Evolutionary conservation across 2,797 vertebrate genomes (phyloP).

Genomic region (Taeniopygia guttata): DNA sequence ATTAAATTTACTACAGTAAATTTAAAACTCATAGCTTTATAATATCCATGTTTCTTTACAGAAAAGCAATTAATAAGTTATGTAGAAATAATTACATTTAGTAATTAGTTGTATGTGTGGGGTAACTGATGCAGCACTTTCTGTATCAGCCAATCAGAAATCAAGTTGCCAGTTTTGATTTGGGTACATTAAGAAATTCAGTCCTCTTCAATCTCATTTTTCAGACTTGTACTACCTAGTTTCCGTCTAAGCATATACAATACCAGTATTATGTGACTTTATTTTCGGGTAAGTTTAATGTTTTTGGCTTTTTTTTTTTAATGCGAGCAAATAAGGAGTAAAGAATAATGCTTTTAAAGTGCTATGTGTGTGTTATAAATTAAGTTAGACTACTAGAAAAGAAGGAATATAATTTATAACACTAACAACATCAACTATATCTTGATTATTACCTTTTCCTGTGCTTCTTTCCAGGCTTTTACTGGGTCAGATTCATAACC

Average conservation of each 20-base stretch:
- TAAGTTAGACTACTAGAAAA: background rate
- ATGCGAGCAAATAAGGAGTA: background rate
- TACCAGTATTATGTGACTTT: background rate
- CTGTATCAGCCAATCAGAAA: background rate
- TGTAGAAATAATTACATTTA: background rate
- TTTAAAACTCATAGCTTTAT: background rate
- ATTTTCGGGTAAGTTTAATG: background rate
- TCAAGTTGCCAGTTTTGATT: background rate
- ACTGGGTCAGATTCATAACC: constrained; percentile 97
- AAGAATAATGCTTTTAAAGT: background rate
- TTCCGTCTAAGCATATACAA: background rate
- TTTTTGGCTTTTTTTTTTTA: rapidly evolving
- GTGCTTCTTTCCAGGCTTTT: constrained; percentile 90
- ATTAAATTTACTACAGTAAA: background rate
- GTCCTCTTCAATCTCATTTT: background rate
- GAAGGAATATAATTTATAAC: background rate
- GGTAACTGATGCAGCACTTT: background rate
- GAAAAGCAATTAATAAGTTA: background rate
- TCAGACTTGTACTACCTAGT: background rate
- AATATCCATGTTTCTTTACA: background rate
- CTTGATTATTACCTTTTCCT: constrained; percentile 79
- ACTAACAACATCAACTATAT: background rate
- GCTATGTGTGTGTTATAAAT: background rate
- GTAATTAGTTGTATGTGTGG: background rate
- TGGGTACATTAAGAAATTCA: background rate